Evolutionary conservation across 2,797 vertebrate genomes (phyloP).

Genomic region (Triplophysa yarkandensis): DNA sequence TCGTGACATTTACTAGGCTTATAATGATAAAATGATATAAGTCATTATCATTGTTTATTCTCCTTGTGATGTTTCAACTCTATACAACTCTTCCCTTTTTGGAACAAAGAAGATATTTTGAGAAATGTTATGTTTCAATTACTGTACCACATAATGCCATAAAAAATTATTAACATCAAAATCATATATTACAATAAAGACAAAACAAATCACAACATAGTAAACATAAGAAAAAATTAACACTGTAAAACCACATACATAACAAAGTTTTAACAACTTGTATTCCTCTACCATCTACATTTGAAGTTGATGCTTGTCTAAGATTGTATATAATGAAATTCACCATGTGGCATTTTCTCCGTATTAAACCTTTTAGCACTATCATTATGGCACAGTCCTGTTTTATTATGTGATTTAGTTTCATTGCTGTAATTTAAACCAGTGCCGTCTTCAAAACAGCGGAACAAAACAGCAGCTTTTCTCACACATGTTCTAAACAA

Average conservation of each 20-base stretch:
- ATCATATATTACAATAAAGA: no score
- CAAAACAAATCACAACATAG: neutral
- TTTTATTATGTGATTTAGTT: slow-evolving; percentile 23
- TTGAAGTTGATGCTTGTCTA: neutral
- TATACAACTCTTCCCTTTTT: no score
- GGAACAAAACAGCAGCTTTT: slow-evolving; percentile 33
- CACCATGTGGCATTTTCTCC: slow-evolving; percentile 3
- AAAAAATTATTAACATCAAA: no score
- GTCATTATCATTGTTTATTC: no score
- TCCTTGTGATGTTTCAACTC: no score
- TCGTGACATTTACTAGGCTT: no score
- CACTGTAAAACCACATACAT: no score
- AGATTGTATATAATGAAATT: neutral
- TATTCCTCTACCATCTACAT: neutral
- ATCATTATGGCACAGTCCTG: slow-evolving; percentile 1
- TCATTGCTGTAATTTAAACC: slow-evolving; percentile 18
- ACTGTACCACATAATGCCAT: no score
- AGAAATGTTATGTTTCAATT: no score
- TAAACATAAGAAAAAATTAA: neutral
- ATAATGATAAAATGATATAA: no score
- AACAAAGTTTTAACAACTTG: no score
- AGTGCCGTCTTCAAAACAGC: neutral
- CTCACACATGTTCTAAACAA: slow-evolving; percentile 1
- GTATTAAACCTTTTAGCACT: neutral
- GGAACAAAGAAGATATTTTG: no score